Evolutionary conservation across 2,888 invertebrate genomes (phyloP).

Genomic region (Platycheirus rosarum): DNA sequence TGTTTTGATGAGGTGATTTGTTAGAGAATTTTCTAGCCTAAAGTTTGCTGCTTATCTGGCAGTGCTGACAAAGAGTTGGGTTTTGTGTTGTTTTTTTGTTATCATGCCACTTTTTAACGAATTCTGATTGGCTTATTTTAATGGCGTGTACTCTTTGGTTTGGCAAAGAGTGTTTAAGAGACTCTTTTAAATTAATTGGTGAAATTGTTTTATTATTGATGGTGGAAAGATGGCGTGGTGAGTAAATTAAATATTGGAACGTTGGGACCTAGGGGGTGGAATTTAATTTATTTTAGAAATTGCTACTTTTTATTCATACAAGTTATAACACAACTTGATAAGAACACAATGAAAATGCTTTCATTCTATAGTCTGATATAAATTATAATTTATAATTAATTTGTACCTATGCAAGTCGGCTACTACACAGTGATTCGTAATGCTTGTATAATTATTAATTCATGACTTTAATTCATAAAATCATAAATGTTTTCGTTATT

Average conservation of each 20-base stretch:
- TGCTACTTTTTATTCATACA: too few species aligned
- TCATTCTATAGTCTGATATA: too few species aligned
- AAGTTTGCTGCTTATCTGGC: constrained; percentile 39
- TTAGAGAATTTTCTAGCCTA: constrained; percentile 2
- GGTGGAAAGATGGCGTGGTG: background rate
- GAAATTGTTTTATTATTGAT: background rate
- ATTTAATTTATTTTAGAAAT: too few species aligned
- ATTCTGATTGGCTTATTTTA: constrained; percentile 48
- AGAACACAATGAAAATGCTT: too few species aligned
- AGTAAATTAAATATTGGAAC: too few species aligned
- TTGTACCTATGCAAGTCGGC: too few species aligned
- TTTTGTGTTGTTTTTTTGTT: constrained; percentile 37
- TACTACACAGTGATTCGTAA: too few species aligned
- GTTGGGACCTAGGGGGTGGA: constrained; percentile 1
- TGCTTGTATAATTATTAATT: too few species aligned
- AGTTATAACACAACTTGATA: too few species aligned
- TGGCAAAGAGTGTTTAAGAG: constrained; percentile 12
- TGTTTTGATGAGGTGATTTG: constrained; percentile 5
- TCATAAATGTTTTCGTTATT: too few species aligned
- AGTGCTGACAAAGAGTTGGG: constrained; percentile 56
- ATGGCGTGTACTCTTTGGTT: constrained; percentile 24
- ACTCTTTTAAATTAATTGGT: constrained; percentile 8
- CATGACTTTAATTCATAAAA: too few species aligned
- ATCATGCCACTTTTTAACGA: constrained; percentile 61
- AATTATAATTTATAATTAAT: too few species aligned